Evolutionary conservation across 2,113 vertebrate genomes (phyloP), one percentile per base, ranked within the genome.

Genomic region (Gasterosteus nipponicus): DNA sequence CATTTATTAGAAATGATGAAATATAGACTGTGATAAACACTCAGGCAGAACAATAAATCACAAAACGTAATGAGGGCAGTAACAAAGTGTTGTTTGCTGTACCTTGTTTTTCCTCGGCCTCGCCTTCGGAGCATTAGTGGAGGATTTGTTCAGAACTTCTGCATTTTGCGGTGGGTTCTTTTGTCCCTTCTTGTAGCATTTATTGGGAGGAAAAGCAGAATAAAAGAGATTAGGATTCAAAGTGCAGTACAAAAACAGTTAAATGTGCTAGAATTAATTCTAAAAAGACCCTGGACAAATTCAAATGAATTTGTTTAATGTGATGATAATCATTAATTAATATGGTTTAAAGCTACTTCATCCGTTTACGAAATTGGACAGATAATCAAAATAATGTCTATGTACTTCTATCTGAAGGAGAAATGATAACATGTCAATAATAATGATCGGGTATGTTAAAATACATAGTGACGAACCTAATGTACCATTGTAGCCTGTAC

Each of bases 61-160:
- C 18, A 59, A 5, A 6, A n/a, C 14, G 7, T 19, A 31, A 29
- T 53, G 12, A 70, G 35, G 33, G 35, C 4, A 39, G 4, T 12
- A 57, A 8, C 0, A 64, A 26, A 31, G 0, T 29, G 33, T 44
- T 12, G 2, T 54, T 26, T 75, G 5, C 12, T 57, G 8, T 89
- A 94, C 93, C 92, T 93, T 92, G 46, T 80, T 89, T 85, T 86
- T 91, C 77, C 85, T 88, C 8, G 57, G 71, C 31, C 65, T 82
- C 2, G 65, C 16, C 16, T 85, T 69, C 33, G 69, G 35, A 41
- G 31, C 18, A 2, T 76, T 49, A 0, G 46, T n/a, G 42, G 44
- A 73, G 44, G 58, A 47, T 33, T 80, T 77, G 41, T 47, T 78
- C 8, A 6, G 46, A 65, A 38, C 22, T 16, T 85, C 75, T 38